Evolutionary conservation across 2,888 invertebrate genomes (phyloP), one percentile per base, ranked within the genome.

Genomic region (Apamea sordens): DNA sequence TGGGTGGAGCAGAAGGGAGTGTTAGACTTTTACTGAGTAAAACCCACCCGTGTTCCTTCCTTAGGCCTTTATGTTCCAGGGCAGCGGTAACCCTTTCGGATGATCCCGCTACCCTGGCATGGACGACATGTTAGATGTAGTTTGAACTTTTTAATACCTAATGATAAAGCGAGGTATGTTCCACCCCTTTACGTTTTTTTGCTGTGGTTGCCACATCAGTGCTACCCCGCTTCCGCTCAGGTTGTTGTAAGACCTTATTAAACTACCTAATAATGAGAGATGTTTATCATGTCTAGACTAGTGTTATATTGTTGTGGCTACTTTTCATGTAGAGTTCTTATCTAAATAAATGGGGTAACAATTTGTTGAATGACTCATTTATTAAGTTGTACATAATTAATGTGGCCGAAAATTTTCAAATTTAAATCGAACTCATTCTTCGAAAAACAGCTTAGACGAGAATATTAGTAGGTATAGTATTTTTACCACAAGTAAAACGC

Each of bases 271-370:
- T 36, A 68, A 74, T 47, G 28, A 74, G 41, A 7, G 56, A 76
- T 64, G 36, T 82, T 59, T 82, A 75, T 80, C 80, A 47, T 59
- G 63, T 82, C 82, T 75, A 76, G 69, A 64, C 68, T 59, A 13
- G 15, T 61, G 18, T 67, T 50, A 61, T 1, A 28, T 24, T 61
- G 11, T 18, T 75, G 0, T 24, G 1, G 4, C 21, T 44, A 15
- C 8, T 44, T 53, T 73, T 10, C 15, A 53, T 61, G 6, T 53
- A 18, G 21, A 18, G 21, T 53, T 47, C 24, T 32, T 32, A n/a
- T 44, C 15, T 28, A n/a, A 41, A 50, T n/a, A 65, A 50, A 65
- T 50, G 11, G 8, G 7, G 7, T 59, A 67, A 21, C 11, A 50
- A n/a, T 32, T 80, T 65, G 24, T 56, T 1, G 24, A 36, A 71